phyloP scores from a whole-genome alignment of 2,113 vertebrate genomes.

The Mystacornis crossleyi region DNA sequence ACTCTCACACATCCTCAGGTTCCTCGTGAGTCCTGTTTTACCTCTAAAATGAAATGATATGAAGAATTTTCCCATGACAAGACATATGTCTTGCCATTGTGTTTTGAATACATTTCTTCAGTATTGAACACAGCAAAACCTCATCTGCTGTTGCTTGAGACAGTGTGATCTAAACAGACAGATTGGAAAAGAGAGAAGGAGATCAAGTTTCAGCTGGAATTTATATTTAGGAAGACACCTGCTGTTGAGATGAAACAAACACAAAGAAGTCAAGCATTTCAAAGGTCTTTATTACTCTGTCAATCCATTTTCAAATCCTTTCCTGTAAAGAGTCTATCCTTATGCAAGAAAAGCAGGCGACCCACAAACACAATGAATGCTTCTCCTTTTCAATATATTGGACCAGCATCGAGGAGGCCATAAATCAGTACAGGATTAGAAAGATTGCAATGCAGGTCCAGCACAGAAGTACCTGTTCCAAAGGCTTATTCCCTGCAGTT shows the following conservation, averaged over 20 bases:
- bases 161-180: not conserved
- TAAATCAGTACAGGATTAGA: not conserved
- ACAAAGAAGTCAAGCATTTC: not conserved
- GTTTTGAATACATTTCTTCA: not conserved
- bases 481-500: not conserved
- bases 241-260: not conserved
- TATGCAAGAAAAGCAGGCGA: not conserved
- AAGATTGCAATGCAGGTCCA: not conserved
- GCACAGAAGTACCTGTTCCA: not conserved
- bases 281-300: not conserved
- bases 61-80: not conserved
- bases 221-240: not conserved
- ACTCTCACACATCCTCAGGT: rapidly evolving
- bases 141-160: not conserved
- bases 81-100: not conserved
- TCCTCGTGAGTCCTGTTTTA: not conserved
- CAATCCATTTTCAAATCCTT: not conserved
- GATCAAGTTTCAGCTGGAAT: not conserved
- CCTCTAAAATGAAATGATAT: not conserved
- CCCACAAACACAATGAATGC: not conserved
- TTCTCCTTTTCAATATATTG: not conserved
- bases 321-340: not conserved
- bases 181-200: not conserved
- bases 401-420: not conserved
- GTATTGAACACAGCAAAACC: not conserved